These are phyloP conservation scores for Agrotis exclamationis DNA, from an alignment of 2,888 invertebrate genomes.

Conservation along the genomic window DNA sequence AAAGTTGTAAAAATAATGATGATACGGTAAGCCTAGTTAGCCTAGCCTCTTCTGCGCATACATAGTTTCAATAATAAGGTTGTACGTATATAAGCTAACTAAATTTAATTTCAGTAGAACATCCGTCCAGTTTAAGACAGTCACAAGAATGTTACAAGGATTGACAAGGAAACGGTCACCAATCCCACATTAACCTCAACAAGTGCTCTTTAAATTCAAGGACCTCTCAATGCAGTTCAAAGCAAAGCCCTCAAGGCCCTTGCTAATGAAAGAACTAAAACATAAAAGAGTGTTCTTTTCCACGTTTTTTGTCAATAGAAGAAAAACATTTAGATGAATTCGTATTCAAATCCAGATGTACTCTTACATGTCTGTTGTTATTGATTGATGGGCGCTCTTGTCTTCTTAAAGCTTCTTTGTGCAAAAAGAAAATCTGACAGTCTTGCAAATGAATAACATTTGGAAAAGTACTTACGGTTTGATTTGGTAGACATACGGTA, in stretches of 20 bases:
- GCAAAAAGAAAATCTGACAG: conserved; percentile 16
- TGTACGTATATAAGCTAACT: too few species aligned
- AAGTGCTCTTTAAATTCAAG: neutral
- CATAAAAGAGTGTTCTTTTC: conserved; percentile 16
- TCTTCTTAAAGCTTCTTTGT: conserved; percentile 16
- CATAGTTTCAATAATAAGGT: too few species aligned
- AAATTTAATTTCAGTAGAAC: too few species aligned
- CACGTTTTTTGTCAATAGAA: conserved; percentile 24
- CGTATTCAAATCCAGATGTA: conserved; percentile 51
- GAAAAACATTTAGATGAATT: conserved; percentile 29
- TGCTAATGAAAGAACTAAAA: conserved; percentile 20
- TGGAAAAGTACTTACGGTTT: neutral
- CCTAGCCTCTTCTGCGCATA: too few species aligned
- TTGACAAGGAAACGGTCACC: neutral
- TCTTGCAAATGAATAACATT: conserved; percentile 5
- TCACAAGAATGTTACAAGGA: too few species aligned
- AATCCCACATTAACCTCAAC: neutral
- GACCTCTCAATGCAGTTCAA: conserved; percentile 15
- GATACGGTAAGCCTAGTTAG: too few species aligned
- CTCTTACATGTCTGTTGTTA: conserved; percentile 34
- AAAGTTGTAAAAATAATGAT: too few species aligned
- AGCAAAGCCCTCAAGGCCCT: conserved; percentile 1
- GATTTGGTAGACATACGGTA: too few species aligned
- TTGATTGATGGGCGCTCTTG: conserved; percentile 47
- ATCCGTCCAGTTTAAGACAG: too few species aligned